phyloP scores from a whole-genome alignment of 2,113 vertebrate species.

The Dasyprocta punctata region DNA sequence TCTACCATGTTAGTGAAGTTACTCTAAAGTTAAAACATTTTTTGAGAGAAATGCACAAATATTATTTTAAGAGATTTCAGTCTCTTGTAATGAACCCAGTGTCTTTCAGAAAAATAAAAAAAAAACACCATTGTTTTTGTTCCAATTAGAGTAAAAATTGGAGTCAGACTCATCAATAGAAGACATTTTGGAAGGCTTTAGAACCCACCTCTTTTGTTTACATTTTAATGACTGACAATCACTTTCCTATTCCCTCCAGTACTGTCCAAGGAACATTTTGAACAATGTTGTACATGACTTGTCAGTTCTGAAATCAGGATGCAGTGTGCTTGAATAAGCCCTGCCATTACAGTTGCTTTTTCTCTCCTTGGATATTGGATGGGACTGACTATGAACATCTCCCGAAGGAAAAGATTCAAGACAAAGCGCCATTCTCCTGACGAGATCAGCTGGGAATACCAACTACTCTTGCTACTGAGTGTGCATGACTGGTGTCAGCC shows the following conservation, averaged over 20 bases:
- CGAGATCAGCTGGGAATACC: constrained; percentile 73
- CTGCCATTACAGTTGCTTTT: constrained; percentile 1
- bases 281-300: constrained; percentile 19
- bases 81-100: background rate
- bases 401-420: constrained; percentile 61
- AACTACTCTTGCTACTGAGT: constrained; percentile 52
- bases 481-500: background rate
- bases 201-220: constrained; percentile 26
- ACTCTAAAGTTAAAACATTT: background rate
- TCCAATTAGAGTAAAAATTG: background rate
- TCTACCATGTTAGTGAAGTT: background rate
- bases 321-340: background rate
- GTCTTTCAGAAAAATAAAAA: background rate
- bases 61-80: background rate
- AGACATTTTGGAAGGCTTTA: background rate
- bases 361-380: constrained; percentile 36
- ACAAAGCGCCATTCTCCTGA: constrained; percentile 75
- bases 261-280: constrained; percentile 1
- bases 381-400: constrained; percentile 14
- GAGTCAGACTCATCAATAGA: background rate
- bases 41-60: constrained; percentile 29
- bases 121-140: background rate
- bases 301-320: constrained; percentile 56
- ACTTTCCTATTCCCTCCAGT: background rate
- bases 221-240: background rate